phyloP scores from a whole-genome alignment of 30 jellyfish, hydroid and myxozoan species.

The Turritopsis rubra region DNA sequence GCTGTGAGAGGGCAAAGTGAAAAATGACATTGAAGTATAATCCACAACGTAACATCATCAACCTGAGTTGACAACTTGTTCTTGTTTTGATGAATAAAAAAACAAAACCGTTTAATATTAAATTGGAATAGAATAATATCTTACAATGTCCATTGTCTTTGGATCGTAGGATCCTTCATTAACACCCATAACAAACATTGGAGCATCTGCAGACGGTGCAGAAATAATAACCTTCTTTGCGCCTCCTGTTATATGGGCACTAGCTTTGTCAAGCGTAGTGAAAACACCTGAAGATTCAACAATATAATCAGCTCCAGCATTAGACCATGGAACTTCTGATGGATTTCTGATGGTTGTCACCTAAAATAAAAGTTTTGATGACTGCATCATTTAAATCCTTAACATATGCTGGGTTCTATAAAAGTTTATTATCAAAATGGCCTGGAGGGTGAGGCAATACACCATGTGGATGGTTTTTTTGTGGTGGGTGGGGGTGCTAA shows the following conservation, averaged over 20 bases:
- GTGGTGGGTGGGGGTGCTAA: no score
- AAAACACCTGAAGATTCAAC: constrained; percentile 98
- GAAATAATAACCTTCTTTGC: constrained; percentile 93
- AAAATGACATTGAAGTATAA: not conserved
- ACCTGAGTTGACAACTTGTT: not conserved
- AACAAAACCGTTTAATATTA: not conserved
- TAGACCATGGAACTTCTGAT: constrained; percentile 83
- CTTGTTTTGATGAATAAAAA: not conserved
- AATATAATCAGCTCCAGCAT: constrained; percentile 88
- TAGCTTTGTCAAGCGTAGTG: constrained; percentile 80
- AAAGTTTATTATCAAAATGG: no score
- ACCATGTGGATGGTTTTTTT: no score
- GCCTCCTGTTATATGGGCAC: constrained; percentile 78
- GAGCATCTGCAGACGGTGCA: constrained; percentile 99
- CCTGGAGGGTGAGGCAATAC: no score
- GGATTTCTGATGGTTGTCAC: constrained; percentile 78
- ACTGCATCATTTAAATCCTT: no score
- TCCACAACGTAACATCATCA: not conserved
- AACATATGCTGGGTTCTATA: no score
- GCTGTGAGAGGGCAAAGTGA: constrained; percentile 27
- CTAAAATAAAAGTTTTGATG: constrained; percentile 5
- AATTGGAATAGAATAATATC: constrained; percentile 26
- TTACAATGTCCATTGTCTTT: constrained; percentile 67
- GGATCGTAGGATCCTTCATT: constrained; percentile 80
- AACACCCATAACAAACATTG: constrained; percentile 97